Percentiles rank a stretch among this genome's conserved stretches.
These are phyloP conservation scores for Mactromeris polynyma DNA, from an alignment of 2,888 invertebrate genomes.

Conservation along the genomic window DNA sequence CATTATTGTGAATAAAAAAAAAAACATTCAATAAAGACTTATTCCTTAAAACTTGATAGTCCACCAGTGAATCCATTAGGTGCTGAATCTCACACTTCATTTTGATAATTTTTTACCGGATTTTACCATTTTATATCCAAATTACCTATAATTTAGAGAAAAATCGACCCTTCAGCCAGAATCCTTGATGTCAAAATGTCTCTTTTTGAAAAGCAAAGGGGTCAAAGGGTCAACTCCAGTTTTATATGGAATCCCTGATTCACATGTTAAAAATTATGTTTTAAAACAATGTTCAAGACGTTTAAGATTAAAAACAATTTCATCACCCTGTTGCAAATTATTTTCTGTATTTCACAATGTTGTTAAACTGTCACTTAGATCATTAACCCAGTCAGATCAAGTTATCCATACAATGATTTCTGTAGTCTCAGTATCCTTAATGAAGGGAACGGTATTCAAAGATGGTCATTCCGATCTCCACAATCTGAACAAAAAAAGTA, in stretches of 20 bases:
- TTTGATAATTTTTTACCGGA: too few relatives aligned
- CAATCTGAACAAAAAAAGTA: conserved; percentile 70
- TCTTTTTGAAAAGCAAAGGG: too few relatives aligned
- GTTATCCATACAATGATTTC: not conserved
- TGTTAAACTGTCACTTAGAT: not conserved
- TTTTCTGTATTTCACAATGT: not conserved
- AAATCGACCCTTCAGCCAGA: too few relatives aligned
- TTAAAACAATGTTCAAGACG: not conserved
- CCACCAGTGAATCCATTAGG: too few relatives aligned
- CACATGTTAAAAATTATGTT: too few relatives aligned
- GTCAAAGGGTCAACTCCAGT: too few relatives aligned
- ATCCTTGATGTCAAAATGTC: too few relatives aligned
- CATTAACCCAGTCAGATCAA: not conserved
- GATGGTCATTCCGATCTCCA: conserved; percentile 76
- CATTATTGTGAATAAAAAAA: not conserved
- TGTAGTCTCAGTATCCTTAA: conserved; percentile 2
- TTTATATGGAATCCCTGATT: too few relatives aligned
- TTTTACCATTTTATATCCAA: too few relatives aligned
- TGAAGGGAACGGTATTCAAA: conserved; percentile 73
- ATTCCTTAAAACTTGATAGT: not conserved
- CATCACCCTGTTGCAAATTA: not conserved
- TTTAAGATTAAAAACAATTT: not conserved
- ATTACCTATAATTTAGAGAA: too few relatives aligned
- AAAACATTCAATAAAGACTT: not conserved
- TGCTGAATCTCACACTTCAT: too few relatives aligned